Percentiles rank a stretch among this genome's conserved stretches.
These are phyloP conservation scores for Sitta carolinensis DNA, from an alignment of 2,797 vertebrate genomes.

Conservation along the genomic window DNA sequence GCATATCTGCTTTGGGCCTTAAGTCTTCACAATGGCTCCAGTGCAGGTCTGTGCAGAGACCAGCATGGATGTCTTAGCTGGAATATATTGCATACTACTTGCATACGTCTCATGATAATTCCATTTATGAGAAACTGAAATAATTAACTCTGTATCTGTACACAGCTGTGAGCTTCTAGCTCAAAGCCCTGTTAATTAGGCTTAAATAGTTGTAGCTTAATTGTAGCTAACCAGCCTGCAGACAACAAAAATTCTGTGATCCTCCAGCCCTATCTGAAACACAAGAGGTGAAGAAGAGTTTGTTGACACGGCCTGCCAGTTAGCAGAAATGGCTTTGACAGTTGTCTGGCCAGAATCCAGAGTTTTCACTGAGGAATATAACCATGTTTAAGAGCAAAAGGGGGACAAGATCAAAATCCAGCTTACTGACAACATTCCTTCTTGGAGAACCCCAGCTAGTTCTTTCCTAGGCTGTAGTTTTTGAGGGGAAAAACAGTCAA, in stretches of 20 bases:
- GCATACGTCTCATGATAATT: not conserved
- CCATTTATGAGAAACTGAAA: not conserved
- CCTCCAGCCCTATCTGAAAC: not conserved
- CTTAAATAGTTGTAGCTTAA: not conserved
- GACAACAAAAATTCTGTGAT: not conserved
- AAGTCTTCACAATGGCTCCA: not conserved
- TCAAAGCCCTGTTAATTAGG: not conserved
- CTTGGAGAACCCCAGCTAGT: too few species aligned
- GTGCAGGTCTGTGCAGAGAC: not conserved
- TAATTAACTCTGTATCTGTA: not conserved
- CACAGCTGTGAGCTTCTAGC: not conserved
- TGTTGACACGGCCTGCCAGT: not conserved
- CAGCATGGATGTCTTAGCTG: fast-evolving
- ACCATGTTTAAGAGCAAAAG: not conserved
- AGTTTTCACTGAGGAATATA: not conserved
- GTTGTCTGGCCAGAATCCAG: not conserved
- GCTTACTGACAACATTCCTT: not conserved
- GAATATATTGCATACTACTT: not conserved
- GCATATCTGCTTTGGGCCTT: not conserved
- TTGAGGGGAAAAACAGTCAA: not conserved
- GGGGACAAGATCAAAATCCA: not conserved
- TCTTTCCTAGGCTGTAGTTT: not conserved
- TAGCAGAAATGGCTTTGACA: not conserved
- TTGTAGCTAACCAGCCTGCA: not conserved
- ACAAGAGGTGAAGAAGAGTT: not conserved